Evolutionary conservation across 2,888 invertebrate genomes (phyloP).

Genomic region (Sphaerophoria taeniata): DNA sequence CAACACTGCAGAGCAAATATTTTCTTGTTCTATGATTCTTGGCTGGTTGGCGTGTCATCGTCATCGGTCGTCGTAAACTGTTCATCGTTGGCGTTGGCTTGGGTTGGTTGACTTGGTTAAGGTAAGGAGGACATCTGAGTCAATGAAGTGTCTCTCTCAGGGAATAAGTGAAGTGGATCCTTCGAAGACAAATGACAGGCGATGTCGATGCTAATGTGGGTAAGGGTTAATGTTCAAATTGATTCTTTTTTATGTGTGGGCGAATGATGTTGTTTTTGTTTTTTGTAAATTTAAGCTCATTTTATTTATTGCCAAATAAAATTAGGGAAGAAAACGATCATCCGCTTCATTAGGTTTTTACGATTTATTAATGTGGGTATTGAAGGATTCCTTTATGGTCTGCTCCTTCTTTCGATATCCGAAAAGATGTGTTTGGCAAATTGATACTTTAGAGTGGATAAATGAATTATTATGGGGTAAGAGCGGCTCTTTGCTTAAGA

Average conservation of each 20-base stretch:
- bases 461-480: no score
- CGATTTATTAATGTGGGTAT: slow-evolving; percentile 25
- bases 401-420: no score
- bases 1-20: slow-evolving; percentile 55
- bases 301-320: no score
- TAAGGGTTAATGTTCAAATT: slow-evolving; percentile 63
- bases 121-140: slow-evolving; percentile 42
- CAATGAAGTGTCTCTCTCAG: slow-evolving; percentile 60
- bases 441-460: slow-evolving; percentile 11
- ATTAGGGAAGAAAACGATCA: no score
- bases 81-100: no score
- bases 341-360: no score
- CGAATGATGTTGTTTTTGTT: not conserved
- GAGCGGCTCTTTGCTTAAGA: no score
- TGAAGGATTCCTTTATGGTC: not conserved
- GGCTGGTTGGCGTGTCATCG: not conserved
- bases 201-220: slow-evolving; percentile 9
- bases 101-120: no score
- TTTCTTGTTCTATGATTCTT: not conserved
- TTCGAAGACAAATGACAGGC: slow-evolving; percentile 55
- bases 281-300: no score
- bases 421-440: not conserved
- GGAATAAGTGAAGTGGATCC: slow-evolving; percentile 52
- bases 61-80: not conserved
- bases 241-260: slow-evolving; percentile 9